Percentiles rank a stretch among this genome's conserved stretches.
These are phyloP conservation scores for Meloidogyne exigua DNA, from an alignment of 1,140 invertebrate species.

Conservation along the genomic window DNA sequence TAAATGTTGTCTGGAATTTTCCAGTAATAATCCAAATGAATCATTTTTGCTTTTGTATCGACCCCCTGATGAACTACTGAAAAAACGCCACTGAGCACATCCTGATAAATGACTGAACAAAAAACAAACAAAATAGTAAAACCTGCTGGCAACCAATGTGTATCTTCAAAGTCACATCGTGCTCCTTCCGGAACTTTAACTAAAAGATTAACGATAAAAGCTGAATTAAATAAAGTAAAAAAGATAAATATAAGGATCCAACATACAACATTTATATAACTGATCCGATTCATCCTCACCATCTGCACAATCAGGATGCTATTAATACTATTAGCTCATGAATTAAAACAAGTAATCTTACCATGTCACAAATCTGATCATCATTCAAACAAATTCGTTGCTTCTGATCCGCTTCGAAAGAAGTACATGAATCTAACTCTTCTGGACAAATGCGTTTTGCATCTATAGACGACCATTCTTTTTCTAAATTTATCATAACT, in stretches of 20 bases:
- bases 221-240: conserved; percentile 10
- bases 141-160: conserved; percentile 14
- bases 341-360: not conserved
- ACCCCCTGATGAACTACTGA: conserved; percentile 23
- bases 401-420: not conserved
- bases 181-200: conserved; percentile 43
- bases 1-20: conserved; percentile 29
- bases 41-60: not conserved
- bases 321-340: conserved; percentile 9
- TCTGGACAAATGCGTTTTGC: not conserved
- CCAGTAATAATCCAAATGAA: not conserved
- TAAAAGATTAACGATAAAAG: conserved; percentile 25
- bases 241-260: not conserved
- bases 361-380: conserved; percentile 26
- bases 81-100: conserved; percentile 45
- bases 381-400: not conserved
- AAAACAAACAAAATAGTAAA: not conserved
- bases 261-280: conserved; percentile 46
- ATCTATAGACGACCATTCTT: conserved; percentile 5
- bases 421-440: conserved; percentile 1
- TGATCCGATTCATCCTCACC: conserved; percentile 44
- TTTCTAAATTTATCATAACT: not conserved
- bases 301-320: conserved; percentile 41
- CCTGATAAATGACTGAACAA: conserved; percentile 8
- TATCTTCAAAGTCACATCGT: conserved; percentile 49